phyloP scores from a whole-genome alignment of 2,888 invertebrate species.

The Cosmopolites sordidus region DNA sequence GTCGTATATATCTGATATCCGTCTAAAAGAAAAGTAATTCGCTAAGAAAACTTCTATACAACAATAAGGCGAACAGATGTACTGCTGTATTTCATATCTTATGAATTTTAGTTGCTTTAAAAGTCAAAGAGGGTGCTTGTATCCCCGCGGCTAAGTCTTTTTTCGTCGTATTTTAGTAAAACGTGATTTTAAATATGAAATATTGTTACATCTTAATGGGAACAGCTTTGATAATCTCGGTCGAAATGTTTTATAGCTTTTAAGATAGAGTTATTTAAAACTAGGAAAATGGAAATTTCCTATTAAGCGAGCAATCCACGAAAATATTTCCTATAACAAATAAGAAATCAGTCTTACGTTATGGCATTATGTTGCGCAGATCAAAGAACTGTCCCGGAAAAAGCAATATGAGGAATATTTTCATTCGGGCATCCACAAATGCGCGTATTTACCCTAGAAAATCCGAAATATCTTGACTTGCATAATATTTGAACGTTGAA shows the following conservation, averaged over 20 bases:
- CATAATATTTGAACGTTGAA: conserved; percentile 25
- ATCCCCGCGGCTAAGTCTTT: conserved; percentile 15
- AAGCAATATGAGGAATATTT: conserved; percentile 26
- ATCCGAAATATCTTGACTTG: conserved; percentile 21
- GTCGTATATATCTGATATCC: conserved; percentile 41
- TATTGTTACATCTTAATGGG: background rate
- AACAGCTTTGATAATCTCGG: background rate
- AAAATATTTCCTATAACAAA: conserved; percentile 23
- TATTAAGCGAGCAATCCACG: conserved; percentile 9
- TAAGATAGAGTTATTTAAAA: background rate
- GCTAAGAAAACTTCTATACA: conserved; percentile 41
- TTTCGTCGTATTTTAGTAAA: background rate
- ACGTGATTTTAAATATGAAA: conserved; percentile 1
- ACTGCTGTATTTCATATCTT: conserved; percentile 41
- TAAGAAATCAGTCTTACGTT: conserved; percentile 23
- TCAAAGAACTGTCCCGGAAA: conserved; percentile 25
- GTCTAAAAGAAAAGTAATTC: conserved; percentile 41
- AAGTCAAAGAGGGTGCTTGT: conserved; percentile 23
- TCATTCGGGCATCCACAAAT: conserved; percentile 26
- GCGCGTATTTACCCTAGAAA: conserved; percentile 26
- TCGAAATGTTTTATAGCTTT: conserved; percentile 1
- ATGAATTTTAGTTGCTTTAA: conserved; percentile 36
- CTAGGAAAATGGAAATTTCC: background rate
- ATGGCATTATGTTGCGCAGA: conserved; percentile 23
- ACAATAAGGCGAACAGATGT: conserved; percentile 42